Evolutionary conservation across 2,888 invertebrate genomes (phyloP).

Genomic region (Tyria jacobaeae): DNA sequence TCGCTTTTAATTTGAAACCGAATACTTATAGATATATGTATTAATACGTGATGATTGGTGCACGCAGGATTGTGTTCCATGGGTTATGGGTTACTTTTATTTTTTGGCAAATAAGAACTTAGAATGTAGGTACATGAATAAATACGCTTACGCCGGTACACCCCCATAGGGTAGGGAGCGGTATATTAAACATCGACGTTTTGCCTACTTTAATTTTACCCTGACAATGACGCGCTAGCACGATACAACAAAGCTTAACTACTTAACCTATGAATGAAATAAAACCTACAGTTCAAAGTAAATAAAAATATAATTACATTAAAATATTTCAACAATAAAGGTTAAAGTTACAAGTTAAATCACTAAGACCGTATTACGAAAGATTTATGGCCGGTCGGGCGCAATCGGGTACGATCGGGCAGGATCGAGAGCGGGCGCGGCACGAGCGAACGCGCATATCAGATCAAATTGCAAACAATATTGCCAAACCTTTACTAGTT

Average conservation of each 20-base stretch:
- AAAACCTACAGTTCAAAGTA: not conserved
- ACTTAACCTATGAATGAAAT: not conserved
- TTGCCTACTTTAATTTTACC: too few species aligned
- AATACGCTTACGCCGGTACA: too few species aligned
- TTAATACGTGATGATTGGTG: not conserved
- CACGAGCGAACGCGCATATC: constrained; percentile 53
- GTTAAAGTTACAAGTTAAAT: constrained; percentile 54
- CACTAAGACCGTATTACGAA: constrained; percentile 53
- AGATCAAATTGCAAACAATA: constrained; percentile 54
- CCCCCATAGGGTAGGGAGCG: too few species aligned
- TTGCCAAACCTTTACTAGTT: constrained; percentile 48
- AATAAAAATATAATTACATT: constrained; percentile 31
- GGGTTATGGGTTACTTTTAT: not conserved
- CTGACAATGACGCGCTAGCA: not conserved
- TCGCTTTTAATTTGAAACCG: constrained; percentile 5
- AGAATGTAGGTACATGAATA: not conserved
- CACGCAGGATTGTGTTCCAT: not conserved
- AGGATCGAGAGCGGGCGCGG: constrained; percentile 62
- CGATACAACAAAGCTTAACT: not conserved
- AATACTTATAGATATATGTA: constrained; percentile 9
- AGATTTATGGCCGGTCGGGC: constrained; percentile 56
- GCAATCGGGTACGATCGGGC: constrained; percentile 50
- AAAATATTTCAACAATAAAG: constrained; percentile 51
- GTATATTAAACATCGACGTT: too few species aligned
- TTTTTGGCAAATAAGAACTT: not conserved